A percentile compares a stretch with the other conserved stretches of the same genome.
Conservation (phyloP, 1,140 invertebrate genomes). For the Hyles euphorbiae region DNA sequence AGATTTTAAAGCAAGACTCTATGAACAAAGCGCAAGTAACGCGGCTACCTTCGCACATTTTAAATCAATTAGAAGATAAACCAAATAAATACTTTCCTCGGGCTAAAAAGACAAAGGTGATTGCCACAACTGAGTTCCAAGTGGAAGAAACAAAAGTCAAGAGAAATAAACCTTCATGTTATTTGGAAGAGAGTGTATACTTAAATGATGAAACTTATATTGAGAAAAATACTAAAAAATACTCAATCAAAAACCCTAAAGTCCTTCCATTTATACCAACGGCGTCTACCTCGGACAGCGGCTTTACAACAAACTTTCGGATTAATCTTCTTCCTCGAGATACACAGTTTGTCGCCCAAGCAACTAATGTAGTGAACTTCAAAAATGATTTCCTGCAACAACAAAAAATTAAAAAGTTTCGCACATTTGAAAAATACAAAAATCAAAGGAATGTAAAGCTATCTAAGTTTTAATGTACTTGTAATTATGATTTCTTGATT, state of each 20-base stretch:
- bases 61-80: constrained; percentile 49
- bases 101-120: constrained; percentile 34
- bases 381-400: constrained; percentile 45
- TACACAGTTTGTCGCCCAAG: constrained; percentile 49
- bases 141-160: constrained; percentile 43
- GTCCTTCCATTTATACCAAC: constrained; percentile 59
- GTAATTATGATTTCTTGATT: neutral
- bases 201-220: constrained; percentile 39
- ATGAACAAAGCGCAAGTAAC: constrained; percentile 42
- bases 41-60: constrained; percentile 39
- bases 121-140: constrained; percentile 50
- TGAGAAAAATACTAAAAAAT: constrained; percentile 35
- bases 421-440: constrained; percentile 54
- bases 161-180: constrained; percentile 57
- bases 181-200: constrained; percentile 63
- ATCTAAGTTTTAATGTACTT: constrained; percentile 48
- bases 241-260: constrained; percentile 44
- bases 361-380: constrained; percentile 38
- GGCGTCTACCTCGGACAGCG: constrained; percentile 45
- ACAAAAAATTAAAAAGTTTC: constrained; percentile 45
- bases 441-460: constrained; percentile 53
- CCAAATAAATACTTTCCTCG: constrained; percentile 24
- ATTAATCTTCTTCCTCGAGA: constrained; percentile 46
- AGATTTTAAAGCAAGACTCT: constrained; percentile 44
- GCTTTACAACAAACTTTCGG: constrained; percentile 60